These are phyloP conservation scores for Saturnia pavonia DNA, from an alignment of 2,888 invertebrate species.

Conservation along the genomic window DNA sequence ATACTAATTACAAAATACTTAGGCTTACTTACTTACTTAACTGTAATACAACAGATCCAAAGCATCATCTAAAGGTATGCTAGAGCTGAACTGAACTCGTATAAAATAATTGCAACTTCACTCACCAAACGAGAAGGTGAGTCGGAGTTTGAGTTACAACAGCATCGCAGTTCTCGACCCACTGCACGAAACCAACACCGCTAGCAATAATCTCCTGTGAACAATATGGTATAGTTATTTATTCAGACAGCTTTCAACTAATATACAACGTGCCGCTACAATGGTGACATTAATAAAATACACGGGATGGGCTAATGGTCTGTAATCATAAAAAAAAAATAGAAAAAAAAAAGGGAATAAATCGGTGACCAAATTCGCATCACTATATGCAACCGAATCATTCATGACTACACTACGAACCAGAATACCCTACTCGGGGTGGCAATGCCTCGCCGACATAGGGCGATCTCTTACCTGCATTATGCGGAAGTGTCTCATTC, in stretches of 20 bases:
- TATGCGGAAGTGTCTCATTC: too few species aligned
- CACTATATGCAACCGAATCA: too few species aligned
- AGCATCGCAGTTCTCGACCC: conserved; percentile 97
- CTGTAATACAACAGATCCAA: background rate
- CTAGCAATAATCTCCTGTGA: conserved; percentile 85
- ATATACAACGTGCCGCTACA: background rate
- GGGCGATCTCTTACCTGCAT: too few species aligned
- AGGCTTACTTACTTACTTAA: background rate
- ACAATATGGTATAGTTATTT: background rate
- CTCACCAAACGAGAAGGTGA: conserved; percentile 95
- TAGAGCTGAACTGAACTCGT: background rate
- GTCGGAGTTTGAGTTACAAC: conserved; percentile 97
- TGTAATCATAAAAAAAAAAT: too few species aligned
- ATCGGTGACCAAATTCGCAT: too few species aligned
- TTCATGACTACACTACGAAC: too few species aligned
- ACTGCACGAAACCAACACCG: conserved; percentile 87
- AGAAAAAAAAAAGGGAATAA: too few species aligned
- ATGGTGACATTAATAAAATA: too few species aligned
- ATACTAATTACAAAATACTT: background rate
- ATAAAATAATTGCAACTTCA: conserved; percentile 3
- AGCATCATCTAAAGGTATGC: background rate
- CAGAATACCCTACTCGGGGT: too few species aligned
- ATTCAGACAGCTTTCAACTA: background rate
- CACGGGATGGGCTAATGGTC: too few species aligned
- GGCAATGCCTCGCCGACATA: too few species aligned